phyloP scores from a whole-genome alignment of 2,113 vertebrate species.

The Platichthys stellatus region DNA sequence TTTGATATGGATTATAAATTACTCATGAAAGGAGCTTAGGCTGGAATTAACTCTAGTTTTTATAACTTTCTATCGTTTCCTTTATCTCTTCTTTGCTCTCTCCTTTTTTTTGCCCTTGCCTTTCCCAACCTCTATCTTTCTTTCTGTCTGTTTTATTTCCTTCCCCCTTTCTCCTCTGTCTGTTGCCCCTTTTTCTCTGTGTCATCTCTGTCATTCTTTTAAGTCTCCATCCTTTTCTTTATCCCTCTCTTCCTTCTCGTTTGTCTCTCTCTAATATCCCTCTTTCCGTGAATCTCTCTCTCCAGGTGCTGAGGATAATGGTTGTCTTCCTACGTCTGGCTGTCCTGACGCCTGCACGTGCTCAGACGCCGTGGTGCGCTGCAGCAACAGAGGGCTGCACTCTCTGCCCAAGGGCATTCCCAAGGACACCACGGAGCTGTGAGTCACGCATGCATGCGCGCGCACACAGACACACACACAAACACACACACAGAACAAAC shows the following conservation, averaged over 20 bases:
- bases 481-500: not conserved
- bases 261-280: slow-evolving; percentile 3
- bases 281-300: not conserved
- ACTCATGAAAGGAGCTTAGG: slow-evolving; percentile 48
- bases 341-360: slow-evolving; percentile 96
- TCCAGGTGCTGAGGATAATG: slow-evolving; percentile 91
- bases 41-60: slow-evolving; percentile 28
- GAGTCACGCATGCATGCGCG: slow-evolving; percentile 73
- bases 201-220: slow-evolving; percentile 27
- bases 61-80: slow-evolving; percentile 6
- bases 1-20: slow-evolving; percentile 50
- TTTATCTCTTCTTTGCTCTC: not conserved
- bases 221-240: slow-evolving; percentile 21
- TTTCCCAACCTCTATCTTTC: not conserved
- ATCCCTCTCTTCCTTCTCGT: slow-evolving; percentile 1
- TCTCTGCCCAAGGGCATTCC: slow-evolving; percentile 93
- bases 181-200: slow-evolving; percentile 10
- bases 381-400: slow-evolving; percentile 92
- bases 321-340: slow-evolving; percentile 89
- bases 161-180: not conserved
- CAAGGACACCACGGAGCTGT: slow-evolving; percentile 97
- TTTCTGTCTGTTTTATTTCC: slow-evolving; percentile 9
- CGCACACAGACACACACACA: not conserved
- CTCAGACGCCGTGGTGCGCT: slow-evolving; percentile 92
- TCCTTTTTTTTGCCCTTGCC: not conserved